Evolutionary conservation across 2,797 vertebrate genomes (phyloP).

Genomic region (Ataeniobius toweri): DNA sequence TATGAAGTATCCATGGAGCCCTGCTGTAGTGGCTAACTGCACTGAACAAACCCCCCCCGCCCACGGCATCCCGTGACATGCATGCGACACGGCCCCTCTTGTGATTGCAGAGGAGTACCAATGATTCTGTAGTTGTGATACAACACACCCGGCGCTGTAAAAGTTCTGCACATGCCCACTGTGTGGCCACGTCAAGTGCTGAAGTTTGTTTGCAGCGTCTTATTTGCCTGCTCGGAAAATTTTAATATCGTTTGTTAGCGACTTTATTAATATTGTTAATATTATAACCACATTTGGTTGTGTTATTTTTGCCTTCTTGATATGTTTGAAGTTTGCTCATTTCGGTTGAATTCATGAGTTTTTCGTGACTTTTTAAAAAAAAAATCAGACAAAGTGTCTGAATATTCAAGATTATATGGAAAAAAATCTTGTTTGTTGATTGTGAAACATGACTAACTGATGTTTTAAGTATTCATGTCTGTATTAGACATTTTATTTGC

Average conservation of each 20-base stretch:
- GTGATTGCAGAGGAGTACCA: constrained; percentile 88
- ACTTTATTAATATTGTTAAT: constrained; percentile 83
- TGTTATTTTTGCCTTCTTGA: constrained; percentile 65
- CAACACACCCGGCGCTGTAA: constrained; percentile 93
- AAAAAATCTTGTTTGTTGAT: constrained; percentile 90
- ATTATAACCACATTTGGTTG: constrained; percentile 80
- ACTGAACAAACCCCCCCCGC: constrained; percentile 71
- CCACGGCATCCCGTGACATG: constrained; percentile 80
- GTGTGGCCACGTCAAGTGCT: constrained; percentile 94
- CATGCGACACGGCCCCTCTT: constrained; percentile 89
- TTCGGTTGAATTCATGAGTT: constrained; percentile 68
- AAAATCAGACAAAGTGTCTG: constrained; percentile 73
- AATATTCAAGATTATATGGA: constrained; percentile 81
- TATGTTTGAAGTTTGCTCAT: constrained; percentile 50
- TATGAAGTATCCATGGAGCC: constrained; percentile 46
- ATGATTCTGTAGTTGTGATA: constrained; percentile 99
- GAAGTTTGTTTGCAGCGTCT: constrained; percentile 93
- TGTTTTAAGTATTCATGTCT: constrained; percentile 98
- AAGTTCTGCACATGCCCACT: constrained; percentile 95
- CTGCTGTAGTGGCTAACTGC: constrained; percentile 58
- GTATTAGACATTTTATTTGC: constrained; percentile 99
- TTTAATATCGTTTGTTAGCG: constrained; percentile 73
- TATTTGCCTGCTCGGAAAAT: constrained; percentile 87
- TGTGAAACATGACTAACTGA: constrained; percentile 92
- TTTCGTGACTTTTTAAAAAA: constrained; percentile 62